phyloP scores from a whole-genome alignment of 2,888 invertebrate species.

The Chorisops tibialis region DNA sequence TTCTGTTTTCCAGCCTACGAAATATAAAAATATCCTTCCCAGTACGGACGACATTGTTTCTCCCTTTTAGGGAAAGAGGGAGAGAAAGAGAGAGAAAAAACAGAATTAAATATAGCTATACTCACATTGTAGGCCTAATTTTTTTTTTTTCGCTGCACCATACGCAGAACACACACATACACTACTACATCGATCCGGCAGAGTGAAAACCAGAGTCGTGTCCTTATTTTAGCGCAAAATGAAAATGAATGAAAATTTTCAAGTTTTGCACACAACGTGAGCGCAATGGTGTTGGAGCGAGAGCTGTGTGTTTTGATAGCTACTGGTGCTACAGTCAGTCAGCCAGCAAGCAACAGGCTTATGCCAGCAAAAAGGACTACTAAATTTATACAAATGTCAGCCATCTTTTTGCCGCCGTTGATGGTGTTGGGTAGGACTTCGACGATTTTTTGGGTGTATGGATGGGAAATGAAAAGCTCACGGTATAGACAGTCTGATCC shows the following conservation, averaged over 20 bases:
- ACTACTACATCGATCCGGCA: too few species aligned
- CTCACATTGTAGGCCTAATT: too few species aligned
- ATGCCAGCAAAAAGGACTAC: slow-evolving; percentile 1
- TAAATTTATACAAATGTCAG: slow-evolving; percentile 9
- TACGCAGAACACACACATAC: too few species aligned
- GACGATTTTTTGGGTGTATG: too few species aligned
- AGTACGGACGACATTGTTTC: too few species aligned
- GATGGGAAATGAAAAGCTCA: background rate
- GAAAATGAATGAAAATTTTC: slow-evolving; percentile 17
- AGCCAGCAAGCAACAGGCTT: slow-evolving; percentile 13
- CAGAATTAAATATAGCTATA: too few species aligned
- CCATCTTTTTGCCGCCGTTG: slow-evolving; percentile 15
- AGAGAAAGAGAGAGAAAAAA: too few species aligned
- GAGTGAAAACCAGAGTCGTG: background rate
- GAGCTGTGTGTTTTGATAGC: background rate
- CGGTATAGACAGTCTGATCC: background rate
- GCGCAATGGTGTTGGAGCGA: background rate
- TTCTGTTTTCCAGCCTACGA: too few species aligned
- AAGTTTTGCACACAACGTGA: background rate
- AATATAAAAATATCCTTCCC: too few species aligned
- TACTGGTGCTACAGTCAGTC: background rate
- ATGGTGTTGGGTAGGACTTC: too few species aligned
- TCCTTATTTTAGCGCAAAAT: background rate
- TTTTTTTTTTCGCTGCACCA: too few species aligned
- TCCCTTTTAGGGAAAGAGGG: too few species aligned